These are phyloP conservation scores for Gymnodraco acuticeps DNA, from an alignment of 2,797 vertebrate species.

Conservation along the genomic window DNA sequence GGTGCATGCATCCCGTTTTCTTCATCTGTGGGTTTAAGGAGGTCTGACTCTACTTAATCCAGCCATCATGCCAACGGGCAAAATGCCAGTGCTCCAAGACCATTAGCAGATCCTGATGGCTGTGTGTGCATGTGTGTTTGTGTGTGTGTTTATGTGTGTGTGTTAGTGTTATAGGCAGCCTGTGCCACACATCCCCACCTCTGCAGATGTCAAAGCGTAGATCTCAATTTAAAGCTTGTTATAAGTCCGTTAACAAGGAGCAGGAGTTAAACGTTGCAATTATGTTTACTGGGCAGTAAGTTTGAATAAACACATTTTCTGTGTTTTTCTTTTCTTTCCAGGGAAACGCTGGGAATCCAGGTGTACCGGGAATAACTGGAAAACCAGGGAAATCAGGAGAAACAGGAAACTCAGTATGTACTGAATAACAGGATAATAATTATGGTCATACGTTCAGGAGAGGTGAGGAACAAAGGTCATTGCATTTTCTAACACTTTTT, in stretches of 20 bases:
- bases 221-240: constrained; percentile 49
- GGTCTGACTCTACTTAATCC: constrained; percentile 74
- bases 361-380: constrained; percentile 93
- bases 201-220: constrained; percentile 64
- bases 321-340: constrained; percentile 65
- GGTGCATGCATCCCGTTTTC: constrained; percentile 68
- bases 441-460: background rate
- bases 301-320: constrained; percentile 42
- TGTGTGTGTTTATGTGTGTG: constrained; percentile 30
- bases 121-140: constrained; percentile 17
- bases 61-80: constrained; percentile 62
- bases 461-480: background rate
- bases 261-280: constrained; percentile 55
- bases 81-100: constrained; percentile 55
- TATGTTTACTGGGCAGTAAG: constrained; percentile 51
- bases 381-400: constrained; percentile 95
- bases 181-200: constrained; percentile 2
- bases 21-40: constrained; percentile 63
- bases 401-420: constrained; percentile 90
- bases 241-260: constrained; percentile 57
- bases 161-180: constrained; percentile 62
- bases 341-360: constrained; percentile 94
- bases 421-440: background rate
- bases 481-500: constrained; percentile 30
- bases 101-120: constrained; percentile 50